phyloP scores from a whole-genome alignment of 2,797 vertebrate genomes.

The Gobio occitaniae region DNA sequence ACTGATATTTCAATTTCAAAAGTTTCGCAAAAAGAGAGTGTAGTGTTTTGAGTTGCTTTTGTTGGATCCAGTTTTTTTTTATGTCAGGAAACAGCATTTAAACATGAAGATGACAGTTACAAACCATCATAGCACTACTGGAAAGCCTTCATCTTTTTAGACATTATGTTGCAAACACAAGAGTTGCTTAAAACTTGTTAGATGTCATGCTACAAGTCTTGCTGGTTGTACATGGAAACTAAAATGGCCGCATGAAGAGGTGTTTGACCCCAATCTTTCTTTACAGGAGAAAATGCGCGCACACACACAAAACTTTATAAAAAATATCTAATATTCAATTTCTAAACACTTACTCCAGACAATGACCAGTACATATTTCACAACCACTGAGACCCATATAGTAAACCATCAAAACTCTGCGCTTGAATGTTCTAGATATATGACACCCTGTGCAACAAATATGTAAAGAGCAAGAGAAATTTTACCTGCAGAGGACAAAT shows the following conservation, averaged over 20 bases:
- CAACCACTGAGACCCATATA: not conserved
- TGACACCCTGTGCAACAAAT: not conserved
- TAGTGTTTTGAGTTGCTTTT: not conserved
- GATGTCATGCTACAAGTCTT: not conserved
- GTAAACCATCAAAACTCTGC: not conserved
- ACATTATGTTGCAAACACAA: conserved; percentile 9
- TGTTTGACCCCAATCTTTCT: conserved; percentile 19
- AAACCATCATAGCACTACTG: not conserved
- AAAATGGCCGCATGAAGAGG: conserved; percentile 27
- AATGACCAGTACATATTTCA: not conserved
- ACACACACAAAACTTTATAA: not conserved
- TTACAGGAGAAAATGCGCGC: not conserved
- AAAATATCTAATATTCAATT: not conserved
- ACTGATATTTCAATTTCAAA: not conserved
- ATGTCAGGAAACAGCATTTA: conserved; percentile 16
- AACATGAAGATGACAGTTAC: not conserved
- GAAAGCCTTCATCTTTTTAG: conserved; percentile 28
- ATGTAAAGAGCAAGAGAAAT: conserved; percentile 1
- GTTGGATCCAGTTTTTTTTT: not conserved
- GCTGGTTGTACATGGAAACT: conserved; percentile 5
- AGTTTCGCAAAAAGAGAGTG: not conserved
- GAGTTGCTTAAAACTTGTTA: not conserved
- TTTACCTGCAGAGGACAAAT: conserved; percentile 59
- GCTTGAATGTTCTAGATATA: not conserved
- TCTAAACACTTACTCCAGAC: not conserved